Evolutionary conservation across 2,888 invertebrate genomes (phyloP).

Genomic region (Acleris literana): DNA sequence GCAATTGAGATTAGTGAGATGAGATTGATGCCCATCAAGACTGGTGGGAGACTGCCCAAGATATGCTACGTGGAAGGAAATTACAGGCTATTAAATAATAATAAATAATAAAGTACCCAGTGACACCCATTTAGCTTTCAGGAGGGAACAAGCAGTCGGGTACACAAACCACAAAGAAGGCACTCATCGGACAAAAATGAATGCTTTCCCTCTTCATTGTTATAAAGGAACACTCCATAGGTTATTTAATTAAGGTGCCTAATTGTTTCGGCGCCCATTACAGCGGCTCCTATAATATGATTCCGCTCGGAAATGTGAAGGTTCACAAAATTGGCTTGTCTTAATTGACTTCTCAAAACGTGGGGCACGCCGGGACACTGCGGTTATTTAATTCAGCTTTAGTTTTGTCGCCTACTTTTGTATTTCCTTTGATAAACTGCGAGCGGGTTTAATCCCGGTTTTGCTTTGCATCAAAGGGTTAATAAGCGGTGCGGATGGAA

Average conservation of each 20-base stretch:
- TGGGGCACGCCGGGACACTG: constrained; percentile 6
- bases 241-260: constrained; percentile 31
- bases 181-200: not conserved
- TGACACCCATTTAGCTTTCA: too few species aligned
- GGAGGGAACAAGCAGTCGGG: too few species aligned
- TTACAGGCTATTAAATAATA: too few species aligned
- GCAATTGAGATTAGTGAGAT: too few species aligned
- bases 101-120: too few species aligned
- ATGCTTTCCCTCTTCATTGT: constrained; percentile 14
- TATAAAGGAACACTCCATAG: constrained; percentile 20
- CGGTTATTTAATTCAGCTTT: not conserved
- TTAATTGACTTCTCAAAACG: constrained; percentile 30
- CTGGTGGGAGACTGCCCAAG: too few species aligned
- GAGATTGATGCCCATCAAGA: too few species aligned
- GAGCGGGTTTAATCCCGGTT: not conserved
- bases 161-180: too few species aligned
- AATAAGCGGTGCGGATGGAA: not conserved
- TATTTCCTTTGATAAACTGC: not conserved
- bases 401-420: not conserved
- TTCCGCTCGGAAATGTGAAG: constrained; percentile 32
- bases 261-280: constrained; percentile 36
- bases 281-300: constrained; percentile 29
- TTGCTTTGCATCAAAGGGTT: not conserved
- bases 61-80: too few species aligned
- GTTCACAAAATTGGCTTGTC: constrained; percentile 30